A percentile compares a stretch with the other conserved stretches of the same genome.
Conservation (phyloP, 2,888 invertebrate species). For the Trissoscelio sp. region DNA sequence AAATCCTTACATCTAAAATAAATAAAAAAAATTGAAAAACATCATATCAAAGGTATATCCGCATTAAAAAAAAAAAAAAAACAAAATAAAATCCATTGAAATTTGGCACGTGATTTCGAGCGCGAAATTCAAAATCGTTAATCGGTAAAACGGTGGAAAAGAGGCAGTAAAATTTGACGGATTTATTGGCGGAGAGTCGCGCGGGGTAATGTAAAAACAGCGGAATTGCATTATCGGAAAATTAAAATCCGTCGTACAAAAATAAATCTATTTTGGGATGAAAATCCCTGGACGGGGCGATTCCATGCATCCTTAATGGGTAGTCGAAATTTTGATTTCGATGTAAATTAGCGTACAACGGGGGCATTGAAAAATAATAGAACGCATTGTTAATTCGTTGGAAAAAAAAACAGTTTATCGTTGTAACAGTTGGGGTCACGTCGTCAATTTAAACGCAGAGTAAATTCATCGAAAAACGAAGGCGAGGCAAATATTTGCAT, state of each 20-base stretch:
- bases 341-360: conserved; percentile 48
- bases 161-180: not conserved
- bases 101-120: not conserved
- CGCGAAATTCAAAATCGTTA: not conserved
- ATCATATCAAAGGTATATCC: too few species aligned
- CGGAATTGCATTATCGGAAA: conserved; percentile 4
- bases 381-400: conserved; percentile 40
- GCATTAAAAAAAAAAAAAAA: too few species aligned
- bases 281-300: not conserved
- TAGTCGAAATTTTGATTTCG: conserved; percentile 50
- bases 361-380: conserved; percentile 45
- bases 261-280: conserved; percentile 30
- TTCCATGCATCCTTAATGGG: conserved; percentile 48
- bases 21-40: too few species aligned
- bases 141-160: too few species aligned
- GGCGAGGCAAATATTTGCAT: conserved; percentile 43
- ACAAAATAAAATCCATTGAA: too few species aligned
- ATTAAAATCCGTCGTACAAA: conserved; percentile 21
- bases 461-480: conserved; percentile 42
- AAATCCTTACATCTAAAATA: too few species aligned
- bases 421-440: conserved; percentile 38
- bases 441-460: conserved; percentile 25
- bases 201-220: not conserved
- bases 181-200: not conserved
- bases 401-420: conserved; percentile 49